Base-by-base conservation (phyloP, 1,140 invertebrate genomes). In the Harpegnathos saltator region DNA sequence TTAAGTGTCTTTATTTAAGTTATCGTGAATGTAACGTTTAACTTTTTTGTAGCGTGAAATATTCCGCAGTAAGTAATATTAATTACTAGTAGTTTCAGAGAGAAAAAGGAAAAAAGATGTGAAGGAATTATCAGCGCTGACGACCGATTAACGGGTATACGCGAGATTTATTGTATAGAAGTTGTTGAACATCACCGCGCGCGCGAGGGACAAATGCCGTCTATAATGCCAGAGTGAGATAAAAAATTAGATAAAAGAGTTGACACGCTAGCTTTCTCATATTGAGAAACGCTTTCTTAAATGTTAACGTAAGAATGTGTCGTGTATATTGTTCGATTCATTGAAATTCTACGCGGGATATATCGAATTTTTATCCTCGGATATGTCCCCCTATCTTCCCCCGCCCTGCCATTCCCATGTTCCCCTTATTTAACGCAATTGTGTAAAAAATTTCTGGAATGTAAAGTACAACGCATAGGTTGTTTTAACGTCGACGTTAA, bases 211-310 rank as follows among this genome's bases (percentile, higher is more conserved):
- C 56, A 85, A 90, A 81, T 83, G 82, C 82, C 85, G 86, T 85
- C 75, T 85, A n/a, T n/a, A 80, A 87, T 86, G 72, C 22, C 69
- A 87, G 90, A 90, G 85, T 91, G 89, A 91, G 87, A 91, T 90
- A 72, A 72, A 84, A 75, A 48, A 65, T 88, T 89, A 74, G 68
- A 81, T 85, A 86, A 89, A 85, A 71, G 38, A 44, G 48, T 84
- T 68, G 84, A 88, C n/a, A n/a, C 24, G 74, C 84, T 87, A 80
- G 69, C 86, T 93, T 93, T 93, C 93, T 93, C 92, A 93, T 93
- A 93, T 93, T 93, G 93, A 93, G 93, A 93, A 93, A 89, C 62
- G 9, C 29, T 11, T 68, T 74, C 77, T 85, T 87, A 63, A 85
- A 82, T 88, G 61, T 80, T 24, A 52, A 80, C 65, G 33, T 38